Evolutionary conservation across 2,797 vertebrate genomes (phyloP).

Genomic region (Semotilus atromaculatus): DNA sequence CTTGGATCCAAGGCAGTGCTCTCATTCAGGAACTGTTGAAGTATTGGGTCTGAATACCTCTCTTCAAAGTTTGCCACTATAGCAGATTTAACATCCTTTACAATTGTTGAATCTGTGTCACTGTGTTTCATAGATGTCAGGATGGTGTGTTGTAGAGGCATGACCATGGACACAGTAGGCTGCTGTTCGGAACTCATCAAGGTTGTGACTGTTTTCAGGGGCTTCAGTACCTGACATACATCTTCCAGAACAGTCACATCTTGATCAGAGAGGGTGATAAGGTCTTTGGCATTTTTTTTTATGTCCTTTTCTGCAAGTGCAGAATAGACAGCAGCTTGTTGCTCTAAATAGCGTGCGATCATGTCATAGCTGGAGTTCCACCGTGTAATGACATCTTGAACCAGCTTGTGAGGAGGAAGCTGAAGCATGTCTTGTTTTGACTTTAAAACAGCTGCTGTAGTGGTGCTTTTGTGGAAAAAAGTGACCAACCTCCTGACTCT

Average conservation of each 20-base stretch:
- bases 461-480: too few relatives aligned
- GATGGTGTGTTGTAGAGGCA: conserved; percentile 23
- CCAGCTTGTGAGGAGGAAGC: conserved; percentile 48
- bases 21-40: conserved; percentile 6
- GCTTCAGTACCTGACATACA: conserved; percentile 50
- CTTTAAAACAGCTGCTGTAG: conserved; percentile 4
- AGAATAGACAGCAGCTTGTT: conserved; percentile 50
- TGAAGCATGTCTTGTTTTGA: conserved; percentile 56
- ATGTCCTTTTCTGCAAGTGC: conserved; percentile 51
- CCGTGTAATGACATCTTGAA: conserved; percentile 52
- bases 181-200: conserved; percentile 25
- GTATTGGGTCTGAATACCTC: background rate
- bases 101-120: conserved; percentile 40
- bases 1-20: background rate
- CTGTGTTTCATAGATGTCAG: conserved; percentile 32
- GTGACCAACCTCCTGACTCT: too few relatives aligned
- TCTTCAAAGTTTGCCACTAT: background rate
- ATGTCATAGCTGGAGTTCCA: conserved; percentile 54
- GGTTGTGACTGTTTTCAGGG: conserved; percentile 42
- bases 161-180: conserved; percentile 33
- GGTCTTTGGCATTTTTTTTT: conserved; percentile 19
- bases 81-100: conserved; percentile 21
- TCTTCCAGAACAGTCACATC: conserved; percentile 45
- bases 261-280: conserved; percentile 47
- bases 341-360: conserved; percentile 48